A percentile compares a stretch with the other conserved stretches of the same genome.
Evolutionary conservation across 2,888 invertebrate species (phyloP).

Genomic region (Nymphalis polychloros): DNA sequence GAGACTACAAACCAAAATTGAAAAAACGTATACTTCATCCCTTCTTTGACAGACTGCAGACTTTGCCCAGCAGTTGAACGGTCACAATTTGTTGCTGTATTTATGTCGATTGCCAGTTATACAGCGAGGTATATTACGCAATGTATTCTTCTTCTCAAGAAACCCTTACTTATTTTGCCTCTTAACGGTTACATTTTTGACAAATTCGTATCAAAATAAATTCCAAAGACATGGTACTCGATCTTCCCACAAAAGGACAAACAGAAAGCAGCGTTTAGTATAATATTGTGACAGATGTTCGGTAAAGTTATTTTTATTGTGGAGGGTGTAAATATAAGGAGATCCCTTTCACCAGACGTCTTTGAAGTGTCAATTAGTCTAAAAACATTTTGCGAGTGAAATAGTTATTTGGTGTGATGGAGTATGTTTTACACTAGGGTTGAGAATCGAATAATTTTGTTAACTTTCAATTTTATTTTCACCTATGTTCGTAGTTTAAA

Average conservation of each 20-base stretch:
- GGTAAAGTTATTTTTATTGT: constrained; percentile 56
- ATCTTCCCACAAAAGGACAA: constrained; percentile 24
- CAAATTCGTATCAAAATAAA: neutral
- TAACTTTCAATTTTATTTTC: too few species aligned
- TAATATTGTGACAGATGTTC: constrained; percentile 67
- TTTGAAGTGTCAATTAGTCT: constrained; percentile 52
- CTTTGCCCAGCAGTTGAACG: too few species aligned
- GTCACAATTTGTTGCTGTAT: too few species aligned
- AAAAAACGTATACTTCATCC: too few species aligned
- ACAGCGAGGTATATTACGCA: too few species aligned
- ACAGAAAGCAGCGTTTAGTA: constrained; percentile 22
- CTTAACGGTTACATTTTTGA: too few species aligned
- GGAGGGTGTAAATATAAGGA: constrained; percentile 18
- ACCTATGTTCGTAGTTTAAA: too few species aligned
- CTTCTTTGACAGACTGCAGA: too few species aligned
- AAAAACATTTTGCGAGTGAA: constrained; percentile 32
- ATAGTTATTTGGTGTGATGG: constrained; percentile 32
- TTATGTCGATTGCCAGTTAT: too few species aligned
- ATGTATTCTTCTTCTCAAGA: too few species aligned
- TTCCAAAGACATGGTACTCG: neutral
- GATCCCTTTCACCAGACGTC: constrained; percentile 32
- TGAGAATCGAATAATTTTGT: constrained; percentile 1
- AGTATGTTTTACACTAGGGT: constrained; percentile 22
- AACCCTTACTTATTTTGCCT: too few species aligned
- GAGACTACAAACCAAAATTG: too few species aligned